Evolutionary conservation across 2,888 invertebrate genomes (phyloP), one percentile per base, ranked within the genome.

Genomic region (Anarsia innoxiella): DNA sequence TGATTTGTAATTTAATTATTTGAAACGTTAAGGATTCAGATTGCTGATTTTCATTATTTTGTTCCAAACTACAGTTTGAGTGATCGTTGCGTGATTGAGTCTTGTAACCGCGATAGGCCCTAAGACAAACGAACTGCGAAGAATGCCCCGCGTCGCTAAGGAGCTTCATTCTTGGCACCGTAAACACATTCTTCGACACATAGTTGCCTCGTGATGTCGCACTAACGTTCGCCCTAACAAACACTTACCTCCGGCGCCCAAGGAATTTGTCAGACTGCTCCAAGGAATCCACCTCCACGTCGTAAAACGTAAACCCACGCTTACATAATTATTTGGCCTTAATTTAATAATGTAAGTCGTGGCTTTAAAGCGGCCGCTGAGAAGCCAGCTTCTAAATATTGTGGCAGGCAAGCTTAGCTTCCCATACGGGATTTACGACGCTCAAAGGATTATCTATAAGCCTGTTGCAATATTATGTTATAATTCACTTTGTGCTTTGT

Each of bases 151-250:
- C 41, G 31, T 45, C 33, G 49, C 75, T 79, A 75, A 82, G 71
- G 63, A 77, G 80, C 73, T 68, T 63, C 70, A 77, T 77, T 76
- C 75, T 72, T 77, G 78, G 76, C 78, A 74, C 73, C 71, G 73
- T 79, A 80, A 80, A 82, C 77, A 76, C 80, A 83, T 83, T 80
- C 79, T 82, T 79, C 72, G 74, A 75, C 82, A 79, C 80, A 82
- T 82, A 79, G 80, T 83, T 83, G 67, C 59, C 60, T 59, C 59
- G 49, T 60, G 72, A 72, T 69, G 78, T 76, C 73, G 66, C 74
- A 68, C 74, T 73, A 71, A 70, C 68, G 65, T 66, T 55, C n/a
- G 53, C 50, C 56, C 59, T 72, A 69, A 72, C 68, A 67, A 66
- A 68, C 68, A 69, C 67, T 72, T 73, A 66, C 66, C 60, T 59